These are phyloP conservation scores for Kobus ellipsiprymnus DNA, from an alignment of 2,113 vertebrate species.

Conservation along the genomic window DNA sequence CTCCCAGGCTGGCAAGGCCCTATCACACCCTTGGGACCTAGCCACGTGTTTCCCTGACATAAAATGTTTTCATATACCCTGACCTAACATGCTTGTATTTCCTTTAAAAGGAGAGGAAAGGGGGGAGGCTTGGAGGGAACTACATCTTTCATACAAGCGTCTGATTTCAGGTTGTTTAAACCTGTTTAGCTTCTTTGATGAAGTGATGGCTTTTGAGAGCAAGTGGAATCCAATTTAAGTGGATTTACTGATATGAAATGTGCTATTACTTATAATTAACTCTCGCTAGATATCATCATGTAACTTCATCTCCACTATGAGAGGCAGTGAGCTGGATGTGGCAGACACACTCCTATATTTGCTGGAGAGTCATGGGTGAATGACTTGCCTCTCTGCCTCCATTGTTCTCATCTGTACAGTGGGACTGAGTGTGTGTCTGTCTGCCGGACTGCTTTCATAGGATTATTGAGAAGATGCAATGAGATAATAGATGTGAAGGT, in stretches of 20 bases:
- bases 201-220: not conserved
- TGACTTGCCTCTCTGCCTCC: not conserved
- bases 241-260: not conserved
- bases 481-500: not conserved
- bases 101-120: not conserved
- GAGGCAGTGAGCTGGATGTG: not conserved
- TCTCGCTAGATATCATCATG: not conserved
- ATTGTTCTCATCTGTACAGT: not conserved
- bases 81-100: not conserved
- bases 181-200: not conserved
- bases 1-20: not conserved
- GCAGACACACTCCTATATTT: not conserved
- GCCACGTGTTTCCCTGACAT: not conserved
- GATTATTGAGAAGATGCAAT: conserved; percentile 2
- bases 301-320: not conserved
- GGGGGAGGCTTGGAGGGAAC: too few species aligned
- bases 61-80: conserved; percentile 8
- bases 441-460: not conserved
- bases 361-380: not conserved
- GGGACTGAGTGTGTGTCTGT: not conserved
- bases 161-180: not conserved
- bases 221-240: not conserved
- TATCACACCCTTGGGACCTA: not conserved
- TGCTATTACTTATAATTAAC: not conserved
- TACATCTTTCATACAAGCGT: not conserved